Conservation (phyloP, 2,797 vertebrate genomes). For the Etheostoma nigrum region DNA sequence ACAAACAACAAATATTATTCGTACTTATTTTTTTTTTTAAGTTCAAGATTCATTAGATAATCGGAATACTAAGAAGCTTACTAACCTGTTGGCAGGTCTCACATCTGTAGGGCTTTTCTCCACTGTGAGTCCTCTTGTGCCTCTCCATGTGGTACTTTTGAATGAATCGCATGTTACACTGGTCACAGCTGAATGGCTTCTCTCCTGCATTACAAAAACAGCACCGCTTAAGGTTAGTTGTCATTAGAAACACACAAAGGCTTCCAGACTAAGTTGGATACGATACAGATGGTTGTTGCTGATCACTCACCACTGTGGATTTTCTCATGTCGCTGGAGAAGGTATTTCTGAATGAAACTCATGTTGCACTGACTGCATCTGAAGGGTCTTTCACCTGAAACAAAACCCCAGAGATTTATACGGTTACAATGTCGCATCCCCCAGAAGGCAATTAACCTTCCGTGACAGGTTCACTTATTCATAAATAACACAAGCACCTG, state of each 20-base stretch:
- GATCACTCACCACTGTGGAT: constrained; percentile 92
- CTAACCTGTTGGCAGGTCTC: constrained; percentile 96
- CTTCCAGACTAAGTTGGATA: neutral
- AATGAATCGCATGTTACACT: constrained; percentile 99
- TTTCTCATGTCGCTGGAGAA: constrained; percentile 97
- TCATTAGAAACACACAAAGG: neutral
- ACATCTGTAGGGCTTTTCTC: constrained; percentile 99
- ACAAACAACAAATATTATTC: constrained; percentile 32
- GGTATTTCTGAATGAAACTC: constrained; percentile 99
- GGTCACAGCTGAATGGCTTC: constrained; percentile 98
- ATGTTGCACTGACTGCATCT: constrained; percentile 98
- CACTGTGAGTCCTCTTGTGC: constrained; percentile 99
- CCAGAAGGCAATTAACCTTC: neutral
- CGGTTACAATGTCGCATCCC: neutral
- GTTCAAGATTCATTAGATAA: neutral
- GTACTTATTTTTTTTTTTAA: neutral
- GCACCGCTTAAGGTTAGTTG: constrained; percentile 2
- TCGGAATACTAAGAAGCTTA: neutral
- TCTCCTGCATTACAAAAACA: constrained; percentile 83
- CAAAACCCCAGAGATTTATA: constrained; percentile 5
- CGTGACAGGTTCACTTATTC: neutral
- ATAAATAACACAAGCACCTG: neutral
- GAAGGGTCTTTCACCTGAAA: constrained; percentile 94
- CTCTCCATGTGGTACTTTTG: constrained; percentile 99
- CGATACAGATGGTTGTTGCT: neutral